Conservation (phyloP, 2,888 invertebrate genomes). For the Rhamnusium bicolor region DNA sequence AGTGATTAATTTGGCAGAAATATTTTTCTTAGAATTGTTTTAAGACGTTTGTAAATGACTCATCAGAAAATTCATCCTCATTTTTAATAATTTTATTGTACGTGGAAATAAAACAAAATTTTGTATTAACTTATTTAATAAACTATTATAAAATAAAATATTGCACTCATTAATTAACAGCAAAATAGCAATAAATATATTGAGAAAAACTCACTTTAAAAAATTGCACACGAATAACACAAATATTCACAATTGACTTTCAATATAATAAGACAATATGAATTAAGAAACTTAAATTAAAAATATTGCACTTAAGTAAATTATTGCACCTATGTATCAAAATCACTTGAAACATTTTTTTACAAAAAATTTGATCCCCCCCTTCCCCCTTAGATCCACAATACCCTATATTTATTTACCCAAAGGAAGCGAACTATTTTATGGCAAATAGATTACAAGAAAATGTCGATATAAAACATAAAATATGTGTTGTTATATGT, state of each 20-base stretch:
- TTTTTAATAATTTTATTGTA: too few species aligned
- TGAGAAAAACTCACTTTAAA: slow-evolving; percentile 11
- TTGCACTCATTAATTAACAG: slow-evolving; percentile 31
- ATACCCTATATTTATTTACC: slow-evolving; percentile 5
- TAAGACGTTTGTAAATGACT: too few species aligned
- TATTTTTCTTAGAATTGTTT: too few species aligned
- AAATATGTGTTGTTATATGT: too few species aligned
- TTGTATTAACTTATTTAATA: not conserved
- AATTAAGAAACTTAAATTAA: slow-evolving; percentile 1
- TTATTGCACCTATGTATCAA: slow-evolving; percentile 42
- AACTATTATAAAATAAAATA: slow-evolving; percentile 32
- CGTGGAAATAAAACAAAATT: not conserved
- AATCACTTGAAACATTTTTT: slow-evolving; percentile 25
- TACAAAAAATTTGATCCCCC: too few species aligned
- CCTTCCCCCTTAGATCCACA: slow-evolving; percentile 7
- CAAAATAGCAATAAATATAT: slow-evolving; percentile 9
- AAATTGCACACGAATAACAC: slow-evolving; percentile 28
- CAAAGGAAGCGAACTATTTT: slow-evolving; percentile 14
- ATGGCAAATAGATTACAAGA: slow-evolving; percentile 21
- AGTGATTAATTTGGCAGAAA: too few species aligned
- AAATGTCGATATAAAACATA: slow-evolving; percentile 23
- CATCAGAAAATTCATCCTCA: too few species aligned
- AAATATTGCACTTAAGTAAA: slow-evolving; percentile 31
- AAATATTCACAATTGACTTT: not conserved
- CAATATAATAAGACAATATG: not conserved